Evolutionary conservation across 2,797 vertebrate species (phyloP).

Genomic region (Pteropus rufus): DNA sequence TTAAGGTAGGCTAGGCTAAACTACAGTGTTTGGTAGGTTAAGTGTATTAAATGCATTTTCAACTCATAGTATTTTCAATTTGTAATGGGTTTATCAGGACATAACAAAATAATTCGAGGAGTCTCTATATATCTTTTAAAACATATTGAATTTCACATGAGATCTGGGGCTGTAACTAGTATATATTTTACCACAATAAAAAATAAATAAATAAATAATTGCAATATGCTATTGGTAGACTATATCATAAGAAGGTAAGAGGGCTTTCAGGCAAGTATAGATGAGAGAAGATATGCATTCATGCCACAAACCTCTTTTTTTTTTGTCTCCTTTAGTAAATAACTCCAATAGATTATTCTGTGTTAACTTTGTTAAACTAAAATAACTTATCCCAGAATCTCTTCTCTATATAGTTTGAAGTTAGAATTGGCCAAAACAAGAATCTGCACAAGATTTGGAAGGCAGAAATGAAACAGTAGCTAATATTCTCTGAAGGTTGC

Average conservation of each 20-base stretch:
- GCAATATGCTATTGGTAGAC: not conserved
- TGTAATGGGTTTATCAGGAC: not conserved
- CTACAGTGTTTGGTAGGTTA: not conserved
- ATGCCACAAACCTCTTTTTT: not conserved
- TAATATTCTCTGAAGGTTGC: not conserved
- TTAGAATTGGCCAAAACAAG: not conserved
- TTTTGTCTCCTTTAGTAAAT: not conserved
- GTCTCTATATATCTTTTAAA: not conserved
- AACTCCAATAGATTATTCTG: not conserved
- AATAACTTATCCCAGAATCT: not conserved
- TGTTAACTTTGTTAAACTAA: not conserved
- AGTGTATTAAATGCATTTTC: not conserved
- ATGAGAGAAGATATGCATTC: not conserved
- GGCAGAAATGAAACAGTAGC: not conserved
- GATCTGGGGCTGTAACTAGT: not conserved
- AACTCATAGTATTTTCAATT: not conserved
- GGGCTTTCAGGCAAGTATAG: not conserved
- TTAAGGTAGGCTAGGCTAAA: not conserved
- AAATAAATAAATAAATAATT: not conserved
- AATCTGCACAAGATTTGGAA: not conserved
- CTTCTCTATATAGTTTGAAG: not conserved
- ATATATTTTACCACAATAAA: not conserved
- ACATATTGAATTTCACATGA: not conserved
- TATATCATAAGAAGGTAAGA: not conserved
- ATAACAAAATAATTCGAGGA: not conserved